Percentiles rank a stretch among this genome's conserved stretches.
Conservation (phyloP, 1,140 invertebrate species). For the Ylistrum balloti region DNA sequence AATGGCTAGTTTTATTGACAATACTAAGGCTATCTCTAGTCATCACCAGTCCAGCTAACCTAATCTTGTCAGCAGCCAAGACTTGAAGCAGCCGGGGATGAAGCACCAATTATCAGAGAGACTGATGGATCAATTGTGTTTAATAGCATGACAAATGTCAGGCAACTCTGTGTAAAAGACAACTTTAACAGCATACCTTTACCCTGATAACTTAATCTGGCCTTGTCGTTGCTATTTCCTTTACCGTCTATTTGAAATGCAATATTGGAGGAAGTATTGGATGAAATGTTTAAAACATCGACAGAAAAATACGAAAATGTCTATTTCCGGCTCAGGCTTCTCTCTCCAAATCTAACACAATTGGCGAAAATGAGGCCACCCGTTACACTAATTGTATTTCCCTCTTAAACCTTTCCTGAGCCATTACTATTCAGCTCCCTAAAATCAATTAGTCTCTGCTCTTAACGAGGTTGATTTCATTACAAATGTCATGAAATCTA, state of each 20-base stretch:
- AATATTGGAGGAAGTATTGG: conserved; percentile 43
- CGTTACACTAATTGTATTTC: conserved; percentile 57
- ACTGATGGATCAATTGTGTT: conserved; percentile 13
- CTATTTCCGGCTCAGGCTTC: conserved; percentile 46
- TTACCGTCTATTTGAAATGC: conserved; percentile 3
- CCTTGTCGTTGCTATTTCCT: conserved; percentile 53
- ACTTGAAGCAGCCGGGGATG: background rate
- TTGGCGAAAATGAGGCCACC: conserved; percentile 58
- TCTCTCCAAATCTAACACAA: conserved; percentile 56
- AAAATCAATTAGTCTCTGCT: conserved; percentile 1
- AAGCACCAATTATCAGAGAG: conserved; percentile 32
- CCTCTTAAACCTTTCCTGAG: conserved; percentile 45
- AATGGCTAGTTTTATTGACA: background rate
- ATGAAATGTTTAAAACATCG: conserved; percentile 45
- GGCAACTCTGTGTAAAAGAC: conserved; percentile 43
- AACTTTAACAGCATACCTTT: conserved; percentile 44
- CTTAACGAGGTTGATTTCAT: conserved; percentile 51
- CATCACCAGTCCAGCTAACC: background rate
- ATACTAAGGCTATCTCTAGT: conserved; percentile 26
- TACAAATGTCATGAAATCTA: conserved; percentile 46
- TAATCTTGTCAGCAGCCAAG: conserved; percentile 27
- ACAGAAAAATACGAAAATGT: conserved; percentile 43
- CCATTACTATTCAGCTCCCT: conserved; percentile 7
- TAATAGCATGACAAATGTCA: conserved; percentile 41
- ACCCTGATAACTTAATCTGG: conserved; percentile 51